Evolutionary conservation across 2,888 invertebrate genomes (phyloP), one percentile per base, ranked within the genome.

Genomic region (Hydroisotoma schaefferi): DNA sequence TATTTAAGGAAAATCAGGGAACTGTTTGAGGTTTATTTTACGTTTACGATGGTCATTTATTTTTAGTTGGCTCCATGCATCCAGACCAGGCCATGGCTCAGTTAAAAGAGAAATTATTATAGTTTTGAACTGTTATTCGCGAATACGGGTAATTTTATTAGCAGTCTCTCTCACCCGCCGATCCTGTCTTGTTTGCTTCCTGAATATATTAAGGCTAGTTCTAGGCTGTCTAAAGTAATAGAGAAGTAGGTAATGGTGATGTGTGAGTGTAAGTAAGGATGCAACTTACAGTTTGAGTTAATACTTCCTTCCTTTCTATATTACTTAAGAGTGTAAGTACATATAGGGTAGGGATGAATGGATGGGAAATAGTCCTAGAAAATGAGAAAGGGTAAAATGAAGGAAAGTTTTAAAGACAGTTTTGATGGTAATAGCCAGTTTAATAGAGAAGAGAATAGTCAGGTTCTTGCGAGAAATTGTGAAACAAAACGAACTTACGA

Each of bases 11-110:
- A 58, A 58, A 52, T 49, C 52, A 58, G 52, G 43, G 33, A 15
- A 52, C 52, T 52, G 49, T 47, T 59, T 59, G 59, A 48, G 59
- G 59, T 59, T 54, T 54, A 54, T 59, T 59, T 59, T 59, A 59
- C 49, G 59, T 59, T 59, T 59, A 59, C 49, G 59, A 47, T 37
- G 44, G 44, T 54, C 53, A 59, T 59, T 59, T 54, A 59, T 33
- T 57, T 46, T 46, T 46, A 46, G 46, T 23, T 46, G 25, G 23
- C 46, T 46, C 25, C 46, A 46, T 46, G n/a, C n/a, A n/a, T n/a
- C n/a, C n/a, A n/a, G n/a, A n/a, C 23, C 46, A 3, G 22, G 46
- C 20, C 6, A 46, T 15, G 46, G 23, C 22, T 46, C 25, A 4
- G 46, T 46, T 46, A 46, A 25, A 46, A 46, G 23, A 4, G 46